Evolutionary conservation across 2,888 invertebrate genomes (phyloP), one percentile per base, ranked within the genome.

Genomic region (Priocnemis perturbator): DNA sequence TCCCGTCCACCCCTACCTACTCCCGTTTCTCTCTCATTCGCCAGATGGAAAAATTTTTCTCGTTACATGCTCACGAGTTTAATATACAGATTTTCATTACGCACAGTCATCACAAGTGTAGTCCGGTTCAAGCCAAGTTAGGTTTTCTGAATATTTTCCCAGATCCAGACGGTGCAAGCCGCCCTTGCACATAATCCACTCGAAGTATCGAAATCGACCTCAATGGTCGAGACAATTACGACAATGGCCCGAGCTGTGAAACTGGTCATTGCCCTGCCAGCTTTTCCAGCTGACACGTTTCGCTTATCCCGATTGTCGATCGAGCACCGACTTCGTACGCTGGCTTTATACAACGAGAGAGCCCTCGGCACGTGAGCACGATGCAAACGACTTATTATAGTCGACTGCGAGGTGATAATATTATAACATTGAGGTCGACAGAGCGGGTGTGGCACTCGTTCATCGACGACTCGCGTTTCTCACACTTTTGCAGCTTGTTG

Each of bases 401-500:
- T 60, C 55, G 48, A 56, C 65, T 56, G 60, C 62, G 67, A 77
- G 73, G 76, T 81, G 81, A 83, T 83, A 81, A 83, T 81, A 79
- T 78, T 81, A 72, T 79, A 79, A 79, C 78, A 83, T 81, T 73
- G 77, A 82, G 82, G 80, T 79, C 76, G 77, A 58, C 55, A 44
- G 48, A 55, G 76, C 78, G 79, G 81, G 82, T 77, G 82, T 76
- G 81, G 77, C 76, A 67, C 59, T 37, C 11, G 37, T 37, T 37
- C 37, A 37, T 37, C 37, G 37, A 7, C 7, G 37, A 37, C 7
- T 37, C 37, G 11, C 37, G 7, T 37, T 37, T 37, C 37, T 37
- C 37, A 37, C 7, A 37, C 37, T 37, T 37, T 37, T 11, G 37
- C 7, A 37, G 7, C 37, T 37, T 11, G 14, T 37, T 37, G 37